phyloP scores from a whole-genome alignment of 2,113 vertebrate species.

The Apus apus region DNA sequence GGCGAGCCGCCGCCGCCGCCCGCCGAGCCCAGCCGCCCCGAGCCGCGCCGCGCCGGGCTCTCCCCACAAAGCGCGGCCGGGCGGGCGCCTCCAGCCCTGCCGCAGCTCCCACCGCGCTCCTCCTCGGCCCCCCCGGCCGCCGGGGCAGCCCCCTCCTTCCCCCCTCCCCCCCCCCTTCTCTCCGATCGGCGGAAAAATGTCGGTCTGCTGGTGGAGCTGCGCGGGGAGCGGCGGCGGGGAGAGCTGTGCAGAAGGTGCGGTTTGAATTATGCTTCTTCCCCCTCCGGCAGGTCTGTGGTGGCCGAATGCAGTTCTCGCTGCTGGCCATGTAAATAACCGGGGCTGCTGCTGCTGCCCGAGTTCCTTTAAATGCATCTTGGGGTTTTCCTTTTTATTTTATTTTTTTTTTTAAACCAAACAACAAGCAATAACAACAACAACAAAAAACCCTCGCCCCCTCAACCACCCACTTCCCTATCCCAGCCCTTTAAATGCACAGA shows the following conservation, averaged over 20 bases:
- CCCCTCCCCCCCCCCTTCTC: background rate
- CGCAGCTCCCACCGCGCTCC: conserved; percentile 56
- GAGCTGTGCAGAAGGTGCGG: conserved; percentile 79
- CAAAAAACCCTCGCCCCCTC: background rate
- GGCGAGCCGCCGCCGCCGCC: conserved; percentile 69
- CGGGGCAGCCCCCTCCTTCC: background rate
- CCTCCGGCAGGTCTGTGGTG: conserved; percentile 72
- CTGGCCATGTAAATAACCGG: conserved; percentile 70
- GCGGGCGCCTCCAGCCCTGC: conserved; percentile 11
- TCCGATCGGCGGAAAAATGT: conserved; percentile 72
- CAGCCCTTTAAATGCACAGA: conserved; percentile 64
- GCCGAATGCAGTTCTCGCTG: conserved; percentile 70
- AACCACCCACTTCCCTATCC: background rate
- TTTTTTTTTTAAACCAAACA: background rate
- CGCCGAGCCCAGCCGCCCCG: background rate
- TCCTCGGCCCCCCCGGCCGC: background rate
- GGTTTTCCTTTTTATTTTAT: conserved; percentile 7
- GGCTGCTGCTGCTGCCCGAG: conserved; percentile 50
- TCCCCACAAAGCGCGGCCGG: conserved; percentile 62
- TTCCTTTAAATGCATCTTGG: conserved; percentile 26
- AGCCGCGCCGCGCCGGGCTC: background rate
- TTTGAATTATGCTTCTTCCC: conserved; percentile 77
- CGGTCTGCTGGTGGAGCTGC: conserved; percentile 71
- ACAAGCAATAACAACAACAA: background rate
- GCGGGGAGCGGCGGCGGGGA: conserved; percentile 67